Percentiles rank a stretch among this genome's conserved stretches.
Conservation (phyloP, 1,140 invertebrate genomes). For the Centruroides sculpturatus region DNA sequence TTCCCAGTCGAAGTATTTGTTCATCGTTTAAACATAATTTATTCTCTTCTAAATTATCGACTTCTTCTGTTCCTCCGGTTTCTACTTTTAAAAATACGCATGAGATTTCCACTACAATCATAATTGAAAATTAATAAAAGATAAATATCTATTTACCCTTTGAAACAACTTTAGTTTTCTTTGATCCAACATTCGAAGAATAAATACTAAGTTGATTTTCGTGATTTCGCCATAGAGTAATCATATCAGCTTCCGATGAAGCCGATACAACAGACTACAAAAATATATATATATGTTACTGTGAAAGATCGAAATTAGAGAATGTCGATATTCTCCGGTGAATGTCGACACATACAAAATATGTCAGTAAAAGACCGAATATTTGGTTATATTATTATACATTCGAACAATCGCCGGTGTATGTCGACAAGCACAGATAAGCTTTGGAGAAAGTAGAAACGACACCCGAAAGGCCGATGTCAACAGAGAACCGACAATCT, state of each 20-base stretch:
- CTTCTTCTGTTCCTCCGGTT: background rate
- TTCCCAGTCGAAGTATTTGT: background rate
- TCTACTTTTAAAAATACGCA: background rate
- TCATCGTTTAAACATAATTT: background rate
- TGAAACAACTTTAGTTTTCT: constrained; percentile 1
- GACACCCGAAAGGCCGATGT: no score
- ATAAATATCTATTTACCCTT: constrained; percentile 3
- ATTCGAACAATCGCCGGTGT: no score
- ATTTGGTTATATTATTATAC: no score
- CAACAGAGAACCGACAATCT: no score
- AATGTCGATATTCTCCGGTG: no score
- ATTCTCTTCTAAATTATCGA: background rate
- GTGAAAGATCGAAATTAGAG: no score
- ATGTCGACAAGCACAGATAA: no score
- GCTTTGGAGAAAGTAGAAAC: no score
- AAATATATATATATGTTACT: no score
- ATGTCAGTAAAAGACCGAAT: no score
- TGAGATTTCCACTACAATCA: background rate
- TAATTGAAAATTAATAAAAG: background rate
- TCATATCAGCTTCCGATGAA: constrained; percentile 52
- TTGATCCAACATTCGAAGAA: background rate
- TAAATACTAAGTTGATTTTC: background rate
- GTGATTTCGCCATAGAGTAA: constrained; percentile 21
- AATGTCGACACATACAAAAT: no score
- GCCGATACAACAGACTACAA: constrained; percentile 51